These are phyloP conservation scores for Troides helena DNA, from an alignment of 2,888 invertebrate species.

Conservation along the genomic window DNA sequence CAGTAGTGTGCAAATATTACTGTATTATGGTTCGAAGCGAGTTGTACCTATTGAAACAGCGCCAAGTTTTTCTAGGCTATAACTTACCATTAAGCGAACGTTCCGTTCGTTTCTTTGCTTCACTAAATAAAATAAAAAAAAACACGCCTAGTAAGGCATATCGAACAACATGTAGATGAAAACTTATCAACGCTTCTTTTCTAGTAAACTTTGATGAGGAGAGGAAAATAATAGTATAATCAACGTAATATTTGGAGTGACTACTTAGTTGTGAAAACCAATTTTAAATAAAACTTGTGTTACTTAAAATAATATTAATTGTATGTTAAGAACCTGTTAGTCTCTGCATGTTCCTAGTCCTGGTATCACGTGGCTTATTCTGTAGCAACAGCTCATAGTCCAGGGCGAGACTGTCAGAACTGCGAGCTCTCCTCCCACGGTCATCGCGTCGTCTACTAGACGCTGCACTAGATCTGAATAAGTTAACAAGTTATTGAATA, in stretches of 20 bases:
- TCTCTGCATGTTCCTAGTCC: constrained; percentile 69
- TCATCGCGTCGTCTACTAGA: constrained; percentile 53
- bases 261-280: neutral
- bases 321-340: constrained; percentile 58
- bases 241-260: neutral
- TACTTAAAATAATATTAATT: neutral
- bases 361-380: constrained; percentile 62
- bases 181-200: no score
- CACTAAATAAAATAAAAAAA: no score
- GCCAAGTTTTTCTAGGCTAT: no score
- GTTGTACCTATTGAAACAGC: no score
- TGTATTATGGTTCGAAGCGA: no score
- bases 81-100: no score
- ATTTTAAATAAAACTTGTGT: neutral
- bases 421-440: constrained; percentile 59
- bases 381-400: constrained; percentile 87
- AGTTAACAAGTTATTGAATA: neutral
- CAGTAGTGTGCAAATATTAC: no score
- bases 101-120: no score
- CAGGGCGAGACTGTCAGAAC: constrained; percentile 84
- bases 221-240: no score
- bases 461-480: constrained; percentile 41
- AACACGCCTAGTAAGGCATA: no score
- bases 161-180: no score
- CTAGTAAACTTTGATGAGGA: no score